phyloP scores from a whole-genome alignment of 2,888 invertebrate species.

The Coremacera marginata region DNA sequence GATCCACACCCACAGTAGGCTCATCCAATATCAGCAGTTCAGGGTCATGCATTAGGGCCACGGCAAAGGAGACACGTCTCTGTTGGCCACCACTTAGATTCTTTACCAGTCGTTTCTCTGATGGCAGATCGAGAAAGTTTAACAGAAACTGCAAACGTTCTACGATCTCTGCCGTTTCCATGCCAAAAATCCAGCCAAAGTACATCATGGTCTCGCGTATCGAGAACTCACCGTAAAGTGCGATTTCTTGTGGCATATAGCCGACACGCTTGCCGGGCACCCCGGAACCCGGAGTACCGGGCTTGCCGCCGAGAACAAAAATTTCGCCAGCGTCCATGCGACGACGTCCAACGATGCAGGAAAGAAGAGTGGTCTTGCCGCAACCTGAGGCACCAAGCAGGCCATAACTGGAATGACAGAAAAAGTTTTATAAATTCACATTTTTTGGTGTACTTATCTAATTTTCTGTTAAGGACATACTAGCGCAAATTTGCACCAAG shows the following conservation, averaged over 20 bases:
- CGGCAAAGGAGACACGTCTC: constrained; percentile 90
- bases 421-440: background rate
- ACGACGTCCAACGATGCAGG: constrained; percentile 91
- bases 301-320: constrained; percentile 89
- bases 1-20: constrained; percentile 94
- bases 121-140: constrained; percentile 91
- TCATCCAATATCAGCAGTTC: constrained; percentile 92
- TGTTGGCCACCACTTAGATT: constrained; percentile 92
- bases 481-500: too few relatives aligned
- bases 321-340: constrained; percentile 89
- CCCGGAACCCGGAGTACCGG: constrained; percentile 89
- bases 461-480: too few relatives aligned
- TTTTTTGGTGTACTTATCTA: too few relatives aligned
- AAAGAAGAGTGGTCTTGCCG: constrained; percentile 94
- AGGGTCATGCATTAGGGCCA: constrained; percentile 93
- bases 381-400: constrained; percentile 95
- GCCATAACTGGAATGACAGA: constrained; percentile 79
- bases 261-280: constrained; percentile 96
- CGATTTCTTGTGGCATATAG: constrained; percentile 96
- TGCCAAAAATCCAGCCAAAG: constrained; percentile 96
- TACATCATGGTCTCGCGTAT: constrained; percentile 96
- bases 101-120: constrained; percentile 83
- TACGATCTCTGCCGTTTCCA: constrained; percentile 84
- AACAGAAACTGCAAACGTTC: constrained; percentile 87
- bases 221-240: constrained; percentile 91